phyloP scores from a whole-genome alignment of 2,888 invertebrate genomes.

The Polia nebulosa region DNA sequence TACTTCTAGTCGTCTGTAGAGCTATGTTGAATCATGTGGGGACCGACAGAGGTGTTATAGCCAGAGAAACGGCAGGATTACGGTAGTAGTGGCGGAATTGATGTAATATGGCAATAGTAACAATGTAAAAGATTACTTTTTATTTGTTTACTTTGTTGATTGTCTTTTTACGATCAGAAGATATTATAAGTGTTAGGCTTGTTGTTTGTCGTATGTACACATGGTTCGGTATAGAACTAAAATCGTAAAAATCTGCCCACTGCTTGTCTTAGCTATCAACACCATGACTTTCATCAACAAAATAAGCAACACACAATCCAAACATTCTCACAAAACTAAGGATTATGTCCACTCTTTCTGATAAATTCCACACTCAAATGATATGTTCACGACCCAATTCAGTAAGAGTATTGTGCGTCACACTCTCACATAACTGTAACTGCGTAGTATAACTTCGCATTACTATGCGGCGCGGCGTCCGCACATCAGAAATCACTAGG shows the following conservation, averaged over 20 bases:
- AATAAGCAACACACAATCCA: slow-evolving; percentile 4
- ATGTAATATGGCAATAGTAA: slow-evolving; percentile 38
- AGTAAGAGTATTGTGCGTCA: slow-evolving; percentile 69
- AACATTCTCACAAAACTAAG: slow-evolving; percentile 30
- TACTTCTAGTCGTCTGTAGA: slow-evolving; percentile 21
- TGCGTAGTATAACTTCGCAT: slow-evolving; percentile 69
- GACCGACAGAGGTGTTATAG: slow-evolving; percentile 63
- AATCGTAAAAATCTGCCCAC: neutral
- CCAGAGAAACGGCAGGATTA: slow-evolving; percentile 67
- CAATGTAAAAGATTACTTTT: slow-evolving; percentile 6
- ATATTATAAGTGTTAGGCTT: neutral
- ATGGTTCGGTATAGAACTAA: neutral
- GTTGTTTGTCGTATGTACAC: neutral
- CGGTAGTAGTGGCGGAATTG: slow-evolving; percentile 51
- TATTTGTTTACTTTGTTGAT: slow-evolving; percentile 21
- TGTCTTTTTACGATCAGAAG: neutral
- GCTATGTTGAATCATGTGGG: slow-evolving; percentile 34
- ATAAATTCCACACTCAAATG: slow-evolving; percentile 60
- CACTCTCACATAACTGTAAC: slow-evolving; percentile 71
- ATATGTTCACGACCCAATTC: slow-evolving; percentile 70
- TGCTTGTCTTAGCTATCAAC: neutral
- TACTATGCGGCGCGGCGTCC: slow-evolving; percentile 80
- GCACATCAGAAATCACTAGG: slow-evolving; percentile 80
- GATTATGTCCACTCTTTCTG: slow-evolving; percentile 55
- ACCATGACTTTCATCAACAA: slow-evolving; percentile 7